phyloP scores from a whole-genome alignment of 2,113 vertebrate species.

The Labeo rohita region DNA sequence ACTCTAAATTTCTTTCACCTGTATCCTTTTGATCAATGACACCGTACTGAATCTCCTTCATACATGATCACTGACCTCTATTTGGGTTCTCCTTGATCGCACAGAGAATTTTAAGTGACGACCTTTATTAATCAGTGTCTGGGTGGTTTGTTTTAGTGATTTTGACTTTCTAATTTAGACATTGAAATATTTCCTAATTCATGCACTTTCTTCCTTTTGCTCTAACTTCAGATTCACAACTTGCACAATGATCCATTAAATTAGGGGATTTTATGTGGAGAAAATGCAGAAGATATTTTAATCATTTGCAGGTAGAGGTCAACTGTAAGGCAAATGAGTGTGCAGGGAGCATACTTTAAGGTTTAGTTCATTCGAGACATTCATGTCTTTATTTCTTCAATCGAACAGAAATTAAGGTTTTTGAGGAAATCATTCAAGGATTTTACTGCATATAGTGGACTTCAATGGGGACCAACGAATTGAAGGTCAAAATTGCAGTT shows the following conservation, averaged over 20 bases:
- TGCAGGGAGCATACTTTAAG: background rate
- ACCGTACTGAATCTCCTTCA: background rate
- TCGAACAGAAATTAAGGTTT: too few relatives aligned
- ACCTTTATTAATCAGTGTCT: conserved; percentile 14
- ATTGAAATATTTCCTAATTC: background rate
- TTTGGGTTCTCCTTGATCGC: background rate
- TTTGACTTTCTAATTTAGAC: background rate
- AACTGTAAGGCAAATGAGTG: background rate
- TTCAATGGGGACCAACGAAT: too few relatives aligned
- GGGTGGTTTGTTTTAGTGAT: background rate
- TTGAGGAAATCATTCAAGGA: too few relatives aligned
- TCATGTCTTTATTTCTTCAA: too few relatives aligned
- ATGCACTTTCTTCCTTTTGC: background rate
- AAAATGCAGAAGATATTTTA: conserved; percentile 29
- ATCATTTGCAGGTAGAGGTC: conserved; percentile 35
- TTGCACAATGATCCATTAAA: conserved; percentile 18
- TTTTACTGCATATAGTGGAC: too few relatives aligned
- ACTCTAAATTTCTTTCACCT: too few relatives aligned
- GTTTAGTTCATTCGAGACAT: too few relatives aligned
- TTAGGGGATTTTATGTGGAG: background rate
- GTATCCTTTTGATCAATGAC: too few relatives aligned
- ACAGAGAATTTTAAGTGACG: background rate
- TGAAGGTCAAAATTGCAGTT: too few relatives aligned
- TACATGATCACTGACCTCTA: background rate
- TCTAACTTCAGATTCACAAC: background rate